Conservation (phyloP, 1,140 invertebrate genomes). For the Odontomachus brunneus region DNA sequence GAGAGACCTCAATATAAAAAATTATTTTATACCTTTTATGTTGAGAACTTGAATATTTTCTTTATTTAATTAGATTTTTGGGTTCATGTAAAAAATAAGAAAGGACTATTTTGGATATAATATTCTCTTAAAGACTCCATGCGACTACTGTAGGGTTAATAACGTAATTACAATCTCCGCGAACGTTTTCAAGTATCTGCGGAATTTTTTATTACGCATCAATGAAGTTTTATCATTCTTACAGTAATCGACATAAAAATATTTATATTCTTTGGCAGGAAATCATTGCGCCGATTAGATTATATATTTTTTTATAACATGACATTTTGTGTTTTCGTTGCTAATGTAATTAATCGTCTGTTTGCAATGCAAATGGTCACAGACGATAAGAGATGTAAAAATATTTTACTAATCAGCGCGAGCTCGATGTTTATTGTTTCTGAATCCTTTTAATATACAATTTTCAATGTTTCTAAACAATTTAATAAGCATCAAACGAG, state of each 20-base stretch:
- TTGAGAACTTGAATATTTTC: too few relatives aligned
- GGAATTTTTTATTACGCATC: not conserved
- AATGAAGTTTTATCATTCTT: conserved; percentile 20
- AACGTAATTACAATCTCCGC: conserved; percentile 1
- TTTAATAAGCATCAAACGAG: not conserved
- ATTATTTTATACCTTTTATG: too few relatives aligned
- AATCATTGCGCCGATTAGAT: conserved; percentile 37
- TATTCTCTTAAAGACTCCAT: too few relatives aligned
- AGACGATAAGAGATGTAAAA: conserved; percentile 32
- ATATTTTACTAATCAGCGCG: conserved; percentile 25
- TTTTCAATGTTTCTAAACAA: conserved; percentile 10
- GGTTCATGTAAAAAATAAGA: too few relatives aligned
- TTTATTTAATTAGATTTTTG: too few relatives aligned
- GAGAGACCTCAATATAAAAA: too few relatives aligned
- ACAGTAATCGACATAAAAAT: conserved; percentile 5
- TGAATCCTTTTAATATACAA: conserved; percentile 8
- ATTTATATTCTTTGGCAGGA: conserved; percentile 33
- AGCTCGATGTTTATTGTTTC: conserved; percentile 22
- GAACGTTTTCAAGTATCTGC: not conserved
- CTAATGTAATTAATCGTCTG: conserved; percentile 39
- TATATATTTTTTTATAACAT: conserved; percentile 38
- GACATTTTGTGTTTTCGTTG: conserved; percentile 20
- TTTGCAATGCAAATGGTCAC: conserved; percentile 35
- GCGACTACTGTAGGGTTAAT: too few relatives aligned
- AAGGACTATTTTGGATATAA: too few relatives aligned